Evolutionary conservation across 1,140 invertebrate genomes (phyloP).

Genomic region (Apocrypta bakeri): DNA sequence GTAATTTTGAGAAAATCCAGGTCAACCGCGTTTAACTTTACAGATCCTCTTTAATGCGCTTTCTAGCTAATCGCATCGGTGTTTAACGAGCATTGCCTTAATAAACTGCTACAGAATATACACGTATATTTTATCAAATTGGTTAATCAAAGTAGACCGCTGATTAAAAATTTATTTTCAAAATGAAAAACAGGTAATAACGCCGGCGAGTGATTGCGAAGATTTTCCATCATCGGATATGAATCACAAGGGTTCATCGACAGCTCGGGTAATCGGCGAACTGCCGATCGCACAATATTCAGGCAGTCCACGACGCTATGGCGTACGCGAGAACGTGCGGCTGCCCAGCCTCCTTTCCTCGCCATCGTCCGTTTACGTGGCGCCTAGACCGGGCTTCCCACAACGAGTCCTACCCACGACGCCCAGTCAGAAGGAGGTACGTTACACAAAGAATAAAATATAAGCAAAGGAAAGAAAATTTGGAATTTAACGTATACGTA

Average conservation of each 20-base stretch:
- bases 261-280: slow-evolving; percentile 85
- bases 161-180: too few species aligned
- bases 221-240: slow-evolving; percentile 73
- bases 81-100: background rate
- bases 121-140: too few species aligned
- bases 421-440: slow-evolving; percentile 71
- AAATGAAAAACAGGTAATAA: slow-evolving; percentile 67
- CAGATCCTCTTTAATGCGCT: background rate
- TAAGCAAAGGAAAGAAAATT: too few species aligned
- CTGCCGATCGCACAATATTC: slow-evolving; percentile 93
- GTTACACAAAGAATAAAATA: too few species aligned
- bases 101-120: too few species aligned
- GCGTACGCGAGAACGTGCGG: slow-evolving; percentile 77
- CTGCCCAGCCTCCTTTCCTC: slow-evolving; percentile 78
- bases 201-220: slow-evolving; percentile 74
- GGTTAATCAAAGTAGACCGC: too few species aligned
- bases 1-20: background rate
- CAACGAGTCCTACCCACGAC: slow-evolving; percentile 77
- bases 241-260: slow-evolving; percentile 58
- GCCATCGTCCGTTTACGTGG: slow-evolving; percentile 79
- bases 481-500: too few species aligned
- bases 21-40: background rate
- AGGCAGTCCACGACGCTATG: slow-evolving; percentile 91
- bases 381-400: slow-evolving; percentile 83
- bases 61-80: background rate